Evolutionary conservation across 2,888 invertebrate genomes (phyloP), one percentile per base, ranked within the genome.

Genomic region (Diploptera punctata): DNA sequence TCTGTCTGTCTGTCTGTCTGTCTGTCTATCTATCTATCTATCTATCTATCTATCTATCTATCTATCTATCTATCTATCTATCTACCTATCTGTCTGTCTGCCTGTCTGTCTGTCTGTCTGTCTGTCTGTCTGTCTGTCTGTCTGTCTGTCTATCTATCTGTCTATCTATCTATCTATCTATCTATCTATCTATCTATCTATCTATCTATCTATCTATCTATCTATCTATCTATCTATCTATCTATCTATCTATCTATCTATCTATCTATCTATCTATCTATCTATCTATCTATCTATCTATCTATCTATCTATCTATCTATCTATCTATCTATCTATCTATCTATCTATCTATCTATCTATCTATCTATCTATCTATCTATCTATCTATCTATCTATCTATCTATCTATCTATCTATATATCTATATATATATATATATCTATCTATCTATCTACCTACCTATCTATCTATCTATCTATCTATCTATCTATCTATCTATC

Each of bases 151-250:
- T 18, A n/a, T n/a, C n/a, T n/a, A n/a, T n/a, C n/a, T n/a, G n/a
- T n/a, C n/a, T n/a, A n/a, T n/a, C n/a, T n/a, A 49, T 13, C 49
- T 18, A 49, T 49, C 49, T 49, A 49, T 49, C 49, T 49, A 18
- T 49, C 49, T 18, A 13, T 49, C 49, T 18, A 18, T 49, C 49
- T n/a, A 18, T 49, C 49, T 18, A 18, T 49, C 49, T 18, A 49
- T n/a, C 49, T 18, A 49, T n/a, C 18, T 18, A 49, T 49, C 18
- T 18, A 49, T 49, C 49, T 18, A 49, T 49, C 18, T 18, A 49
- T 49, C 49, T 18, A 13, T 49, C 49, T 18, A 13, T 49, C 49
- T 49, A 38, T 38, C 38, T 38, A 38, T 38, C 38, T 18, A 49
- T 49, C 49, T 18, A 49, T 13, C 49, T 18, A 49, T 49, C 49